Percentiles rank a stretch among this genome's conserved stretches.
Conservation (phyloP, 2,797 vertebrate species). For the Halcyon leucocephala region DNA sequence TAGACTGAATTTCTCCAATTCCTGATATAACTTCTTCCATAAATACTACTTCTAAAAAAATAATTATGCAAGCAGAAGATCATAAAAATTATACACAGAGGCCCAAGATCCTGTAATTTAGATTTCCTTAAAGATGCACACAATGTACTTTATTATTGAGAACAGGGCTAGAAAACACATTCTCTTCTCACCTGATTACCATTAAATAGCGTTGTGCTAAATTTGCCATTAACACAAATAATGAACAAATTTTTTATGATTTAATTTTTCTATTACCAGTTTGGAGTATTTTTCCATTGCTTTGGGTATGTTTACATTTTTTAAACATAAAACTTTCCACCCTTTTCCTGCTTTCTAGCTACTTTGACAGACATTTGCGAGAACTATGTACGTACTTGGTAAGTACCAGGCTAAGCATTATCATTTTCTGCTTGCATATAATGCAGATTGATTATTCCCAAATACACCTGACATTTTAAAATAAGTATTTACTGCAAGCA, state of each 20-base stretch:
- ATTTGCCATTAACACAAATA: not conserved
- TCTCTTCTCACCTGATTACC: not conserved
- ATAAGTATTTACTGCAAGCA: not conserved
- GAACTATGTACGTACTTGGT: not conserved
- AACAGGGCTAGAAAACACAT: not conserved
- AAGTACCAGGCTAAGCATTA: not conserved
- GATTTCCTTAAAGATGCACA: not conserved
- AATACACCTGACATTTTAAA: slow-evolving; percentile 13
- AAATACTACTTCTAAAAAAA: not conserved
- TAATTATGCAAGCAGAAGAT: not conserved
- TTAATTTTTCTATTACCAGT: not conserved
- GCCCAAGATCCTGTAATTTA: not conserved
- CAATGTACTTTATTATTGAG: not conserved
- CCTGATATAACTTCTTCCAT: not conserved
- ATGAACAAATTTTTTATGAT: not conserved
- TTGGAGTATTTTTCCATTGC: not conserved
- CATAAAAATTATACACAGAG: not conserved
- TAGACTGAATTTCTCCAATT: not conserved
- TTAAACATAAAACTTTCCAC: not conserved
- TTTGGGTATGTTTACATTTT: not conserved
- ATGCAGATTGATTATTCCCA: slow-evolving; percentile 25
- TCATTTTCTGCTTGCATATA: not conserved
- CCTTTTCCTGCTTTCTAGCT: not conserved
- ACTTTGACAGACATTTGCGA: not conserved
- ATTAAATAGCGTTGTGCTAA: not conserved